Base-by-base conservation (phyloP, 1,140 invertebrate species). In the Polypedilum vanderplanki region DNA sequence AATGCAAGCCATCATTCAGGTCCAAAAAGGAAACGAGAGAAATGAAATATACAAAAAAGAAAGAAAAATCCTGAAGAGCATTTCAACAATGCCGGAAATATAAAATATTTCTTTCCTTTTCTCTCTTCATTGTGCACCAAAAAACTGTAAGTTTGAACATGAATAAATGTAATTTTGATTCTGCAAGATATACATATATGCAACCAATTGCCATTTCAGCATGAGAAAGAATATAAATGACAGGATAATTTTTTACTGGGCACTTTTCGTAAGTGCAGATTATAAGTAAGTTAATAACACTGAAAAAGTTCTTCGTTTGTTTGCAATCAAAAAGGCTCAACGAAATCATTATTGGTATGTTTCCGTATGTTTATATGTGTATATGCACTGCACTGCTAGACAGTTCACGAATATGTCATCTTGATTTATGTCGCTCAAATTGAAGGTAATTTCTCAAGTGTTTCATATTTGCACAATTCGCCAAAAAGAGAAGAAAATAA, bases 61-160 rank as follows among this genome's bases (percentile, higher is more conserved):
- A 22, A 9, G 9, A 70, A 70, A 70, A 70, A 18, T 22, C 65
- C 65, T 70, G 65, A 8, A 22, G 65, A 70, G 65, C 65, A 70
- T 70, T 70, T 20, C 65, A 70, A 70, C 46, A 70, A 70, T 70
- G 65, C 65, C 65, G 65, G 65, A 70, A 70, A 17, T 70, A 70
- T 70, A 70, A 70, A 70, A 70, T 18, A 22, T 70, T 12, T 57
- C n/a, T 70, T 20, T 33, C 24, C 24, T 33, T 33, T 5, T 33
- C 24, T 33, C 24, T 33, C 24, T 33, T 33, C 24, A 33, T 33
- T 33, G 24, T 5, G 24, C 24, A 33, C 24, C 24, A 20, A 70
- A 70, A 17, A 70, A 70, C 65, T 70, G 65, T 70, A 70, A 70
- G 46, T 57, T 57, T 57, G 46, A 57, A 57, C 46, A 12, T 57